These are phyloP conservation scores for Drosophila eugracilis DNA, from an alignment of 1,140 invertebrate genomes.

Conservation along the genomic window DNA sequence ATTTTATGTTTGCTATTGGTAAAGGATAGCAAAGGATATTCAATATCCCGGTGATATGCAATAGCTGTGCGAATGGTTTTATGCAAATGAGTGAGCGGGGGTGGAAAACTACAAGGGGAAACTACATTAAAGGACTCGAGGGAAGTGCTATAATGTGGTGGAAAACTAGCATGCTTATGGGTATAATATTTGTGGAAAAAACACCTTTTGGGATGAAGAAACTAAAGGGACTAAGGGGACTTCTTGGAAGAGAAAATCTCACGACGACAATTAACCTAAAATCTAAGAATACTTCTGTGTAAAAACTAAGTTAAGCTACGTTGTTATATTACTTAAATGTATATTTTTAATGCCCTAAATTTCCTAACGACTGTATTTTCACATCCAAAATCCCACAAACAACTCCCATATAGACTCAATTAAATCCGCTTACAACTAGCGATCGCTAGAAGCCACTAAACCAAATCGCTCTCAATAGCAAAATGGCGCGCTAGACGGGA, in stretches of 20 bases:
- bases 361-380: neutral
- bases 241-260: neutral
- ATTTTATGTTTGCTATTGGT: conserved; percentile 29
- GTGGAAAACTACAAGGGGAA: conserved; percentile 1
- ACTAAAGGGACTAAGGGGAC: neutral
- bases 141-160: conserved; percentile 29
- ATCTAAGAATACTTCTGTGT: too few species aligned
- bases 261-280: neutral
- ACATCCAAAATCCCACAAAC: too few species aligned
- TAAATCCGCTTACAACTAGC: conserved; percentile 21
- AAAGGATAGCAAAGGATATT: conserved; percentile 69
- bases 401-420: conserved; percentile 11
- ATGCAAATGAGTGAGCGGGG: conserved; percentile 57
- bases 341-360: too few species aligned
- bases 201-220: conserved; percentile 9
- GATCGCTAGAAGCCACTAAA: conserved; percentile 20
- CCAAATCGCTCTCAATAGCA: conserved; percentile 35
- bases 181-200: neutral
- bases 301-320: too few species aligned
- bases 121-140: neutral
- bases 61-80: conserved; percentile 75
- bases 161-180: conserved; percentile 7
- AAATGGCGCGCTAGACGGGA: conserved; percentile 53
- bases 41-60: conserved; percentile 62
- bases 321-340: too few species aligned